Base-by-base conservation (phyloP, 1,140 invertebrate genomes). In the Atta cephalotes region DNA sequence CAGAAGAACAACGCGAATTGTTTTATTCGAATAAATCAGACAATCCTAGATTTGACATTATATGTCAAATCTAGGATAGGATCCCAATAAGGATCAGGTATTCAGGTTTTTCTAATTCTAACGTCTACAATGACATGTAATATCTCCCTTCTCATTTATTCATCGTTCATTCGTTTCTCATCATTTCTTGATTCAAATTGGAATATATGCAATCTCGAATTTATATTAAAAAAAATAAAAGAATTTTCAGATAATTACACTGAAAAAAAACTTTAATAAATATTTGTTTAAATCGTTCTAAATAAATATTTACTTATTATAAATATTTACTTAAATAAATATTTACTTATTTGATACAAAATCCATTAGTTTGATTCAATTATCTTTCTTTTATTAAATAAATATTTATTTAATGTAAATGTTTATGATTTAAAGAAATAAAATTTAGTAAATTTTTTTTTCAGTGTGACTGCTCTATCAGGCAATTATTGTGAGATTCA, bases 41-140 rank as follows among this genome's bases (percentile, higher is more conserved):
- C 53, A 16, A 70, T n/a, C 51, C 49, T 66, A 14, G 9, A 68
- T 49, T 53, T 51, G 53, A 79, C 28, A 81, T 79, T 21, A 0
- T 25, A 25, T 25, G 0, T 25, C 25, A 25, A 25, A 25, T 82
- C 39, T 63, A 25, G 25, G 25, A 25, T 25, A 25, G 39, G 16
- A 12, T 76, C 31, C 4, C 16, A 39, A 58, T 35, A 62, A 58
- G 16, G 56, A 79, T 45, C 7, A 25, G 25, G 25, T 16, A 78
- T 49, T 84, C 10, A 58, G 25, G n/a, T 49, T 12, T 31, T 7
- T 56, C 0, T 39, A 7, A 21, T 28, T 49, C 39, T n/a, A 0
- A n/a, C 35, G 31, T 58, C 6, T n/a, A n/a, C 0, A 6, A 7
- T 2, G 7, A 21, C 10, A 16, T 14, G 9, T n/a, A 49, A 77